A percentile compares a stretch with the other conserved stretches of the same genome.
Conservation (phyloP, 2,888 invertebrate genomes). For the Mesochorus sp. region DNA sequence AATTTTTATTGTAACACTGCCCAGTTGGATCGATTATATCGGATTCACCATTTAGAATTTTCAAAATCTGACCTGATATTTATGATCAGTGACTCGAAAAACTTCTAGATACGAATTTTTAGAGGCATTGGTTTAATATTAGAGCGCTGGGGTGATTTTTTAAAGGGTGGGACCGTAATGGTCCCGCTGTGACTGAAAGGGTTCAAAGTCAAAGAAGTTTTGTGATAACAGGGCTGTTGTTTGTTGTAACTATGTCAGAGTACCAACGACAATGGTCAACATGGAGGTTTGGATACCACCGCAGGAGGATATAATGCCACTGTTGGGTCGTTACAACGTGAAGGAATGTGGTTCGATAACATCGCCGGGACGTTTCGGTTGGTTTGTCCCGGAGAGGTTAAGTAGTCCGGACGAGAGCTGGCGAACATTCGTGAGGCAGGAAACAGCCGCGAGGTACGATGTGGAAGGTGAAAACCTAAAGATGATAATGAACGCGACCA, state of each 20-base stretch:
- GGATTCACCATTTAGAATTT: no score
- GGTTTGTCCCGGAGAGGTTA: slow-evolving; percentile 85
- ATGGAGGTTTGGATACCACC: slow-evolving; percentile 89
- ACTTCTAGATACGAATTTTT: no score
- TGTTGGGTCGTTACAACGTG: slow-evolving; percentile 78
- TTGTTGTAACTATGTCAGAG: slow-evolving; percentile 71
- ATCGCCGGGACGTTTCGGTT: slow-evolving; percentile 85
- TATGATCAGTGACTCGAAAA: no score
- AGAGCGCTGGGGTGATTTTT: no score
- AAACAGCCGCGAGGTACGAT: slow-evolving; percentile 83
- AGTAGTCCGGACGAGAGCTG: slow-evolving; percentile 83
- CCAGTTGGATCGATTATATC: no score
- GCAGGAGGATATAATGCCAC: slow-evolving; percentile 83
- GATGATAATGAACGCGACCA: slow-evolving; percentile 75
- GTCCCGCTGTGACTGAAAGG: no score
- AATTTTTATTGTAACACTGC: no score
- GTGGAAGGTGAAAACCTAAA: slow-evolving; percentile 77
- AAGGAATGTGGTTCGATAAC: slow-evolving; percentile 84
- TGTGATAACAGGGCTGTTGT: neutral
- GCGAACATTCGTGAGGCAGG: slow-evolving; percentile 83
- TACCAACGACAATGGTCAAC: slow-evolving; percentile 85
- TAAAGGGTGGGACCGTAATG: no score
- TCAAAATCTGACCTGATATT: no score
- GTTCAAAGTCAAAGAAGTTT: no score
- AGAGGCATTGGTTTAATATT: no score